Percentiles rank a stretch among this genome's conserved stretches.
These are phyloP conservation scores for Megalops cyprinoides DNA, from an alignment of 2,797 vertebrate species.

Conservation along the genomic window DNA sequence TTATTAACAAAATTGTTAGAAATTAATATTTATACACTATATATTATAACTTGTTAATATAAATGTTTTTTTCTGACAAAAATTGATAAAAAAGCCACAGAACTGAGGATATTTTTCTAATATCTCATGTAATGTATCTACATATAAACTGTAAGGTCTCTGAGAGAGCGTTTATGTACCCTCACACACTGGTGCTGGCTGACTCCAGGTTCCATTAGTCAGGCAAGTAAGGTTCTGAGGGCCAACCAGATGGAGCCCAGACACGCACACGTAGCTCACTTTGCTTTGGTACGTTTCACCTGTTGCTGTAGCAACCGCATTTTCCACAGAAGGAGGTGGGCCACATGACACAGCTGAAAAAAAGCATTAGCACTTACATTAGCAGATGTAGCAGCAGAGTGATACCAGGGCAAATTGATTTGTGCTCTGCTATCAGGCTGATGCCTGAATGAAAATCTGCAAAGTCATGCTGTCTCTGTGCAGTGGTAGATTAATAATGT, in stretches of 20 bases:
- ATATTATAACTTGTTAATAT: no score
- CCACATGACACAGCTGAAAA: slow-evolving; percentile 75
- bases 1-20: no score
- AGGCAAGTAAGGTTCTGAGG: slow-evolving; percentile 78
- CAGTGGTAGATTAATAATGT: no score
- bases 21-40: no score
- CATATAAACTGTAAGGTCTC: background rate
- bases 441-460: background rate
- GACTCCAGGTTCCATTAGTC: slow-evolving; percentile 84
- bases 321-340: slow-evolving; percentile 71
- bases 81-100: no score
- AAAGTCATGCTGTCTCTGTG: background rate
- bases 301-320: slow-evolving; percentile 67
- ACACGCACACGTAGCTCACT: slow-evolving; percentile 74
- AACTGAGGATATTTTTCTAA: background rate
- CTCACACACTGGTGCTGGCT: slow-evolving; percentile 83
- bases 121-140: background rate
- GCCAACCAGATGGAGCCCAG: slow-evolving; percentile 76
- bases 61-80: no score
- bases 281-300: slow-evolving; percentile 69
- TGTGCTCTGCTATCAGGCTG: background rate
- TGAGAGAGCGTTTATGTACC: slow-evolving; percentile 49
- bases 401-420: background rate
- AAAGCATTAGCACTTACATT: slow-evolving; percentile 1
- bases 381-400: background rate